Conservation (phyloP, 2,113 vertebrate genomes). For the Petromus typicus region DNA sequence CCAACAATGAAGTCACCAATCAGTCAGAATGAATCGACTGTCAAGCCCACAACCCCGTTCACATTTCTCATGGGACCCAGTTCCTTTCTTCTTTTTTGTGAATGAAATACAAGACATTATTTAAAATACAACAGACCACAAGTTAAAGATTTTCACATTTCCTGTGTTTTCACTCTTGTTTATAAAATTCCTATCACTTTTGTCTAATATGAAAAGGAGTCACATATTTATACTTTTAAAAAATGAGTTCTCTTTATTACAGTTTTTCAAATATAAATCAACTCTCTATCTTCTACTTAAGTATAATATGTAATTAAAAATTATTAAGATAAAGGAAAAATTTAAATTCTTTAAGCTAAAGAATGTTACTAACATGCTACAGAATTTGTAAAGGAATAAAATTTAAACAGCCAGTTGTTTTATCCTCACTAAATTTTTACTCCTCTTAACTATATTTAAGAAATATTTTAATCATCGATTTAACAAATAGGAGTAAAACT, state of each 20-base stretch:
- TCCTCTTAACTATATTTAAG: background rate
- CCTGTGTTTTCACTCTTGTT: background rate
- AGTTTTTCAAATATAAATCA: background rate
- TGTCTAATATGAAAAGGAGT: background rate
- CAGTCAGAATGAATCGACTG: slow-evolving; percentile 84
- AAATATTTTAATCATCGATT: background rate
- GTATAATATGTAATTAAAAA: background rate
- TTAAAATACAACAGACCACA: background rate
- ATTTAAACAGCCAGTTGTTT: background rate
- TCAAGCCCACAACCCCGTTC: slow-evolving; percentile 72
- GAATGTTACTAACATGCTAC: background rate
- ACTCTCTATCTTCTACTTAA: background rate
- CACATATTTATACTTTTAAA: background rate
- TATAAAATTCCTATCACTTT: background rate
- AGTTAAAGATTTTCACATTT: background rate
- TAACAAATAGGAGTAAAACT: background rate
- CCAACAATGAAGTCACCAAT: slow-evolving; percentile 80
- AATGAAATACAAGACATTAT: background rate
- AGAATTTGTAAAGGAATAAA: background rate
- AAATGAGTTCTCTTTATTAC: background rate
- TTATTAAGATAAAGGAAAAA: background rate
- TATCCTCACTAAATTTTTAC: background rate
- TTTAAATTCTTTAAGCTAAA: background rate
- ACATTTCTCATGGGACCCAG: background rate
- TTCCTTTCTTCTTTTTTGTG: slow-evolving; percentile 31